A percentile compares a stretch with the other conserved stretches of the same genome.
phyloP scores from a whole-genome alignment of 2,113 vertebrate species.

The Eupsittula cactorum region DNA sequence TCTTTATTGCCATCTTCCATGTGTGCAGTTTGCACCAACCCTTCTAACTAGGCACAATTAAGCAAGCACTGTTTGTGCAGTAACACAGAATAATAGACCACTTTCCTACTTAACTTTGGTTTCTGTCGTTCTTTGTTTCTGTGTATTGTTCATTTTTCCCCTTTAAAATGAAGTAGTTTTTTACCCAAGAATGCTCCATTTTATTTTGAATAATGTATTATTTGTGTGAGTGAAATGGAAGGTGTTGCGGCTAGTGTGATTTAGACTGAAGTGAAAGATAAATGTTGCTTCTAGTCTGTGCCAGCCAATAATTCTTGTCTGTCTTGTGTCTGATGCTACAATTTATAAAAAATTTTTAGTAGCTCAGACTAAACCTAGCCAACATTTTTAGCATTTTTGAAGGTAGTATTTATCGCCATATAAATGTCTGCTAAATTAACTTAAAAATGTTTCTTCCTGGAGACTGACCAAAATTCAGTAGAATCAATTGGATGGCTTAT shows the following conservation, averaged over 20 bases:
- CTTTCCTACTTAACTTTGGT: constrained; percentile 76
- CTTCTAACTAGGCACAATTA: constrained; percentile 88
- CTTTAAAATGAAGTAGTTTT: constrained; percentile 79
- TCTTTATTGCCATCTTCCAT: constrained; percentile 88
- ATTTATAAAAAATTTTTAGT: constrained; percentile 72
- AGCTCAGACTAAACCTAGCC: constrained; percentile 81
- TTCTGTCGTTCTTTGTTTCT: constrained; percentile 73
- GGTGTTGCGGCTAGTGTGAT: constrained; percentile 82
- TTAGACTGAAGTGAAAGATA: constrained; percentile 79
- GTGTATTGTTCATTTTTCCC: constrained; percentile 80
- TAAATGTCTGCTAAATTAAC: constrained; percentile 77
- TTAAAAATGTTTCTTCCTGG: constrained; percentile 79
- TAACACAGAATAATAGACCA: constrained; percentile 87
- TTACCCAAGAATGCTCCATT: constrained; percentile 79
- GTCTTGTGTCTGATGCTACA: constrained; percentile 77
- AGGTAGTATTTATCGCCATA: constrained; percentile 80
- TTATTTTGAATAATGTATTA: constrained; percentile 81
- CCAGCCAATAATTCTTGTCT: constrained; percentile 77
- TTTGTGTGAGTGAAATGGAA: constrained; percentile 83
- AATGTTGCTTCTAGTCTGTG: constrained; percentile 79
- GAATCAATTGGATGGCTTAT: constrained; percentile 74
- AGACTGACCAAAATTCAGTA: constrained; percentile 83
- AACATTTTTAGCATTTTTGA: constrained; percentile 78
- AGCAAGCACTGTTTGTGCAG: constrained; percentile 86
- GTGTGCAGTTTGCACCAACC: constrained; percentile 88